Evolutionary conservation across 2,888 invertebrate species (phyloP).

Genomic region (Drosophila birchii): DNA sequence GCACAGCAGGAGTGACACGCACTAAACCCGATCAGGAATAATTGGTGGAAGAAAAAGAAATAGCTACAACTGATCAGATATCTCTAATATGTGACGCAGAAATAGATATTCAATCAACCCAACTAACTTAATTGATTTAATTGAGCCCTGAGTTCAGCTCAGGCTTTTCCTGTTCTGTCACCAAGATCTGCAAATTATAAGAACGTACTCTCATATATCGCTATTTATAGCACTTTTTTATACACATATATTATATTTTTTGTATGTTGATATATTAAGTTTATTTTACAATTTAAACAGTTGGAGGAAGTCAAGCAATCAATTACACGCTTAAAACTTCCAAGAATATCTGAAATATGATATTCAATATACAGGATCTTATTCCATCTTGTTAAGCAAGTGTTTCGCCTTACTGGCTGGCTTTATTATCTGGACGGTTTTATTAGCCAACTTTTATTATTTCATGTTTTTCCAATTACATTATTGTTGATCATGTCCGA

Average conservation of each 20-base stretch:
- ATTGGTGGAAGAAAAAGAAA: too few relatives aligned
- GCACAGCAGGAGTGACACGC: constrained; percentile 1
- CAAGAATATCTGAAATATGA: not conserved
- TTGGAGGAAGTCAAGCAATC: not conserved
- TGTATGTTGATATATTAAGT: not conserved
- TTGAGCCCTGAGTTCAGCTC: not conserved
- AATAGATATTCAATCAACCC: not conserved
- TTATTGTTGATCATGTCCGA: constrained; percentile 8
- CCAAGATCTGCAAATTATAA: not conserved
- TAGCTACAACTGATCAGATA: not conserved
- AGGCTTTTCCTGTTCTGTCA: not conserved
- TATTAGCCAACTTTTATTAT: constrained; percentile 9
- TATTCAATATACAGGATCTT: not conserved
- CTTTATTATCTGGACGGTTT: not conserved
- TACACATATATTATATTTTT: too few relatives aligned
- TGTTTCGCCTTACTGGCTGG: not conserved
- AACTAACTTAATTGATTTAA: constrained; percentile 4
- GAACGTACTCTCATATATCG: not conserved
- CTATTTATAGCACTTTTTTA: not conserved
- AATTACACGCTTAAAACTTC: not conserved
- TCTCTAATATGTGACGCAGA: not conserved
- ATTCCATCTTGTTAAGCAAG: not conserved
- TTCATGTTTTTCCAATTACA: constrained; percentile 15
- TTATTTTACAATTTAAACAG: not conserved
- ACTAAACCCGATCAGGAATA: not conserved